phyloP scores from a whole-genome alignment of 2,797 vertebrate genomes.

The Rhinella marina region DNA sequence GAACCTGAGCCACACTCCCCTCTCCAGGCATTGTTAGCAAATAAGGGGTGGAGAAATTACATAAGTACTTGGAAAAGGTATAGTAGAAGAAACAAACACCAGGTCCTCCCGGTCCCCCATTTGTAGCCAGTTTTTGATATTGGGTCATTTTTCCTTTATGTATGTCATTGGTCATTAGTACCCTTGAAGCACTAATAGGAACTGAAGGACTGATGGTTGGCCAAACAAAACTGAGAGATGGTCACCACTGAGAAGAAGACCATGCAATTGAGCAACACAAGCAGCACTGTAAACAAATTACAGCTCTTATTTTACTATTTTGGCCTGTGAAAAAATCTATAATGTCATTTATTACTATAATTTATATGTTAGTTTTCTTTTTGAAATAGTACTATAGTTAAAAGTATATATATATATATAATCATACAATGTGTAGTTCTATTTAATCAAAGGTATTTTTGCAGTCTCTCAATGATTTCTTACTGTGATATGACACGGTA shows the following conservation, averaged over 20 bases:
- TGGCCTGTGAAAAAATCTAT: too few species aligned
- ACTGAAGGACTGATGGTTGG: neutral
- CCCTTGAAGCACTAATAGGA: too few species aligned
- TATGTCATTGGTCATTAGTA: too few species aligned
- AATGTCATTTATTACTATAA: too few species aligned
- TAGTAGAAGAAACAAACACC: neutral
- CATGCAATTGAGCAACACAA: neutral
- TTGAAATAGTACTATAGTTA: too few species aligned
- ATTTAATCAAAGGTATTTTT: neutral
- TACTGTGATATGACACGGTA: slow-evolving; percentile 8
- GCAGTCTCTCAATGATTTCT: neutral
- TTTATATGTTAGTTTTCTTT: too few species aligned
- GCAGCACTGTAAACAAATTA: neutral
- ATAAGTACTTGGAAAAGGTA: neutral
- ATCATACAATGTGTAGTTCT: neutral
- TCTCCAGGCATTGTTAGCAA: neutral
- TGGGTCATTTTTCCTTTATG: too few species aligned
- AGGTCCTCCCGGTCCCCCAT: too few species aligned
- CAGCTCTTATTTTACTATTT: too few species aligned
- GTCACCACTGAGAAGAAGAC: neutral
- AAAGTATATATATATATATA: too few species aligned
- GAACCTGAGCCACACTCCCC: neutral
- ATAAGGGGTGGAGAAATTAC: neutral
- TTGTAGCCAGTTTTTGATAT: too few species aligned
- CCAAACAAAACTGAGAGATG: neutral